A percentile compares a stretch with the other conserved stretches of the same genome.
phyloP scores from a whole-genome alignment of 2,888 invertebrate genomes.

The Branchipolynoe longqiensis region DNA sequence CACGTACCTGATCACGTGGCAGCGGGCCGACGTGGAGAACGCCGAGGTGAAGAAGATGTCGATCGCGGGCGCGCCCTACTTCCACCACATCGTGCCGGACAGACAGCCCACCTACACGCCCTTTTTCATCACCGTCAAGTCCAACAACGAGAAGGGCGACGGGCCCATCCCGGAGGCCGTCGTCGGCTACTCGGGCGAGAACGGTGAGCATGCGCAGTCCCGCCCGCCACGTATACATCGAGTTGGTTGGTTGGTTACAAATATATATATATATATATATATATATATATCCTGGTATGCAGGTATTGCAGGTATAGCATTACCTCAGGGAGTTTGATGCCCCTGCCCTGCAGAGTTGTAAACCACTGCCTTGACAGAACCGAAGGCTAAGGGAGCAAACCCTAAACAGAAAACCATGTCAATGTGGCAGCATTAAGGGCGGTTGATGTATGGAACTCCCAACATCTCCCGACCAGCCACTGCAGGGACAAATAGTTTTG shows the following conservation, averaged over 20 bases:
- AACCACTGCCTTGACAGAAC: too few species aligned
- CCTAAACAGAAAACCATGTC: too few species aligned
- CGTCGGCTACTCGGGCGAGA: constrained; percentile 94
- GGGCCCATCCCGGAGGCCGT: constrained; percentile 90
- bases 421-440: too few species aligned
- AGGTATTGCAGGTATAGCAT: too few species aligned
- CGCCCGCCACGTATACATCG: too few species aligned
- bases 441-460: too few species aligned
- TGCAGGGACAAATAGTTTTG: too few species aligned
- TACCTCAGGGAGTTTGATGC: too few species aligned
- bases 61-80: constrained; percentile 82
- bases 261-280: not conserved
- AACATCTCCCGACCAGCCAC: too few species aligned
- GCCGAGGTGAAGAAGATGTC: constrained; percentile 83
- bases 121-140: constrained; percentile 94
- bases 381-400: too few species aligned
- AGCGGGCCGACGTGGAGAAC: constrained; percentile 87
- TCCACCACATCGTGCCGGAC: constrained; percentile 66
- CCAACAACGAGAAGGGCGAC: constrained; percentile 93
- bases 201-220: constrained; percentile 74
- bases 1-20: constrained; percentile 94
- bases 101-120: constrained; percentile 86
- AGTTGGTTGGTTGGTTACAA: too few species aligned
- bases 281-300: not conserved
- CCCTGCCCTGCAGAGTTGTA: too few species aligned